phyloP scores from a whole-genome alignment of 2,113 vertebrate genomes.

The Spea bombifrons region DNA sequence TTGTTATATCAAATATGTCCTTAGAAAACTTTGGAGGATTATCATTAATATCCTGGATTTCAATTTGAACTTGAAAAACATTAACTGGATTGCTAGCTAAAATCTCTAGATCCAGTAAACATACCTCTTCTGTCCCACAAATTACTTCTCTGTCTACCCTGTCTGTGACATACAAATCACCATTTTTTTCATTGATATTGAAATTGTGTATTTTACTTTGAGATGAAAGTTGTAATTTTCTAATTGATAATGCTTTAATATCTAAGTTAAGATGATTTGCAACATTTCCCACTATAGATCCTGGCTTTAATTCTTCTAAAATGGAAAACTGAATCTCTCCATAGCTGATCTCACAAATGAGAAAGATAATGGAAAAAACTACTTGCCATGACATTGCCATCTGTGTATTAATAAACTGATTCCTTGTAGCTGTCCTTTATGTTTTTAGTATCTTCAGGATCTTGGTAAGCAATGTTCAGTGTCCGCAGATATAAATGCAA shows the following conservation, averaged over 20 bases:
- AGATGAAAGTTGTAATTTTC: slow-evolving; percentile 52
- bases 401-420: background rate
- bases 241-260: slow-evolving; percentile 43
- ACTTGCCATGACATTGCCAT: slow-evolving; percentile 47
- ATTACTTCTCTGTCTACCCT: slow-evolving; percentile 64
- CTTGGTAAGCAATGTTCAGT: background rate
- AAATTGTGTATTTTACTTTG: slow-evolving; percentile 51
- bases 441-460: background rate
- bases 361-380: slow-evolving; percentile 49
- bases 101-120: slow-evolving; percentile 65
- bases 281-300: slow-evolving; percentile 60
- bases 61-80: slow-evolving; percentile 63
- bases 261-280: slow-evolving; percentile 56
- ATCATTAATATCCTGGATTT: slow-evolving; percentile 73
- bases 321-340: slow-evolving; percentile 57
- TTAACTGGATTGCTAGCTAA: slow-evolving; percentile 72
- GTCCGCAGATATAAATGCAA: background rate
- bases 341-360: slow-evolving; percentile 36
- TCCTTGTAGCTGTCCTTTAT: background rate
- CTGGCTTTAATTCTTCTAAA: slow-evolving; percentile 59
- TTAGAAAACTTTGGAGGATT: slow-evolving; percentile 63
- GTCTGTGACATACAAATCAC: slow-evolving; percentile 60
- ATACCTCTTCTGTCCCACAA: slow-evolving; percentile 52
- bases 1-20: slow-evolving; percentile 55
- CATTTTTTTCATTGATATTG: slow-evolving; percentile 51